Base-by-base conservation (phyloP, 2,888 invertebrate genomes). In the Cremastobaeus sp. region DNA sequence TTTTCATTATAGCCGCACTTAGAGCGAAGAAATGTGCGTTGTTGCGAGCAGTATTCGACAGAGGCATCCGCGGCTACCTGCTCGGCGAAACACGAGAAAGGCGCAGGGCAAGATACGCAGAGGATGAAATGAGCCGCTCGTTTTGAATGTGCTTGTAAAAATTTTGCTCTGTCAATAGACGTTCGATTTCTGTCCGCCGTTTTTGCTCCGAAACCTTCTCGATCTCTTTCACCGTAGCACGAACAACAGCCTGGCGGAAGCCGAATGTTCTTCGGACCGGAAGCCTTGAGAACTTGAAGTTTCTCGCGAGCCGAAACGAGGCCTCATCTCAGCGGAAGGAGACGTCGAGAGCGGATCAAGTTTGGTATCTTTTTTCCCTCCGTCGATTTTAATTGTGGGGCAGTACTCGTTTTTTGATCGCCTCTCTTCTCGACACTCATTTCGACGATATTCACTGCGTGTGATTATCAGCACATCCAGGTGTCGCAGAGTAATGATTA, bases 201-300 rank as follows among this genome's bases (percentile, higher is more conserved):
- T 60, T 70, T 59, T 64, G 37, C 52, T 5, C 28, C 15, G 43
- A 59, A 39, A n/a, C 15, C 69, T 52, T 35, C 47, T 39, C 47
- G n/a, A n/a, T n/a, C n/a, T 74, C 65, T 59, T 64, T 59, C 55
- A 37, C 34, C 43, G 9, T 11, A n/a, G 11, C 11, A 43, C 60
- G 69, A 73, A 76, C 73, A 76, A 76, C 70, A 69, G 59, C 70
- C 48, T 52, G 55, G 34, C 76, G 76, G 76, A 76, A 72, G 60
- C 69, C 55, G 60, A 54, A 55, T 30, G 65, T 60, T 74, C 43
- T 50, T 41, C 25, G 17, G 62, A 45, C 64, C 68, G 72, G 72
- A 69, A 76, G 62, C 62, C 47, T 34, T 43, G 48, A 50, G 20
- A 65, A 60, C 57, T 66, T 66, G 68, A 45, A 59, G 57, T 62